A percentile compares a stretch with the other conserved stretches of the same genome.
phyloP scores from a whole-genome alignment of 2,113 vertebrate genomes.

The Rostratula benghalensis region DNA sequence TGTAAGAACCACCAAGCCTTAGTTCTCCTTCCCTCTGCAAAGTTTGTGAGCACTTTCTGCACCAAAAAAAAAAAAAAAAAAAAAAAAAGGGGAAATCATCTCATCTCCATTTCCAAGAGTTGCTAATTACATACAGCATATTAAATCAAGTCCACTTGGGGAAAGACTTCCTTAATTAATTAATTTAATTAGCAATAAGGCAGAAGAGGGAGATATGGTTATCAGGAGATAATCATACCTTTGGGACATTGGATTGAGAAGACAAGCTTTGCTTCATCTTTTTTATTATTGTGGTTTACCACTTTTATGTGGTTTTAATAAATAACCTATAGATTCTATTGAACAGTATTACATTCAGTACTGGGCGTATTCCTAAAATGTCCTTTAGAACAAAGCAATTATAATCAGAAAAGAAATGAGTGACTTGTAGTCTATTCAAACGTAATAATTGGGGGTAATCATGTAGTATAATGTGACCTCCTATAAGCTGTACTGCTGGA shows the following conservation, averaged over 20 bases:
- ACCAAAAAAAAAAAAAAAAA: neutral
- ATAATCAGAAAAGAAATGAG: neutral
- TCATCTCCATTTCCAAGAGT: slow-evolving; percentile 70
- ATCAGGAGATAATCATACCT: slow-evolving; percentile 71
- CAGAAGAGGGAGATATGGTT: slow-evolving; percentile 65
- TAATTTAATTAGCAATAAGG: slow-evolving; percentile 76
- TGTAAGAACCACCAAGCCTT: neutral
- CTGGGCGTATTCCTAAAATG: neutral
- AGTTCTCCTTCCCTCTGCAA: neutral
- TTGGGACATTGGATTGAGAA: neutral
- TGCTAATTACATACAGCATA: slow-evolving; percentile 65
- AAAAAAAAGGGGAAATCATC: slow-evolving; percentile 8
- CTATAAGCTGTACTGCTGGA: neutral
- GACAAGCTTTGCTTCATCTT: slow-evolving; percentile 32
- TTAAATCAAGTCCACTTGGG: slow-evolving; percentile 74
- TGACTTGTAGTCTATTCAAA: neutral
- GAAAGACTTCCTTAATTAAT: slow-evolving; percentile 75
- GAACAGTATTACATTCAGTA: neutral
- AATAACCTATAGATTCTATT: neutral
- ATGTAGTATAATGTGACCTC: neutral
- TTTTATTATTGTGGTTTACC: neutral
- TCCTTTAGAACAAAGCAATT: neutral
- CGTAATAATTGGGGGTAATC: neutral
- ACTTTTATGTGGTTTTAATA: slow-evolving; percentile 32
- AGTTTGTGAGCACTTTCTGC: neutral